phyloP scores from a whole-genome alignment of 2,113 vertebrate genomes.

The Hypomesus transpacificus region DNA sequence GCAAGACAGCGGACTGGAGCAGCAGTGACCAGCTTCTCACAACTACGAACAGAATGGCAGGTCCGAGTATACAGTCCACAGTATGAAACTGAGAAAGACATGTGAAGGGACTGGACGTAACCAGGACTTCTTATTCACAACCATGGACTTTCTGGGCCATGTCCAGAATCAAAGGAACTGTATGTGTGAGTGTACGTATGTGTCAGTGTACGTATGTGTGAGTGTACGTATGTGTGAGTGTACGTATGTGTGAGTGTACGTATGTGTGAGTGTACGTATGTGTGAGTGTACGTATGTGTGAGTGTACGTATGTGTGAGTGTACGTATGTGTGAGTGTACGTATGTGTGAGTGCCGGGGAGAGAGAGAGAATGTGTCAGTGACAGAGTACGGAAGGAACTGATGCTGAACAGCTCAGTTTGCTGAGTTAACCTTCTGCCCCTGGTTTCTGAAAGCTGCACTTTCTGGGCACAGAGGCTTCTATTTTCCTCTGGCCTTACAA shows the following conservation, averaged over 20 bases:
- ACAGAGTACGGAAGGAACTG: constrained; percentile 18
- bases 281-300: not conserved
- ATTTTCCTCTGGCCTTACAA: constrained; percentile 54
- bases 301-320: not conserved
- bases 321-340: not conserved
- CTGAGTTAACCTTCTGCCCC: constrained; percentile 45
- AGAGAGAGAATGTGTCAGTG: constrained; percentile 5
- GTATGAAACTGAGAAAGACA: constrained; percentile 9
- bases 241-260: too few species aligned
- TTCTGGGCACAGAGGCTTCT: constrained; percentile 56
- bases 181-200: not conserved
- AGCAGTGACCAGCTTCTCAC: constrained; percentile 21
- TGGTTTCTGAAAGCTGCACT: constrained; percentile 66
- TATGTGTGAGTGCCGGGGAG: constrained; percentile 1
- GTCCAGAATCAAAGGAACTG: constrained; percentile 33
- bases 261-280: not conserved
- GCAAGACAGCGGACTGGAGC: constrained; percentile 1
- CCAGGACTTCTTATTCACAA: constrained; percentile 29
- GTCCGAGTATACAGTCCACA: constrained; percentile 22
- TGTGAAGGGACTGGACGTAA: constrained; percentile 22
- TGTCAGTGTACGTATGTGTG: not conserved
- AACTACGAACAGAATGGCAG: constrained; percentile 44
- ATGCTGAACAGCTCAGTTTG: constrained; percentile 48
- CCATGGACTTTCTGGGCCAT: constrained; percentile 3
- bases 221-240: not conserved